Evolutionary conservation across 1,140 invertebrate species (phyloP).

Genomic region (Anastrepha obliqua): DNA sequence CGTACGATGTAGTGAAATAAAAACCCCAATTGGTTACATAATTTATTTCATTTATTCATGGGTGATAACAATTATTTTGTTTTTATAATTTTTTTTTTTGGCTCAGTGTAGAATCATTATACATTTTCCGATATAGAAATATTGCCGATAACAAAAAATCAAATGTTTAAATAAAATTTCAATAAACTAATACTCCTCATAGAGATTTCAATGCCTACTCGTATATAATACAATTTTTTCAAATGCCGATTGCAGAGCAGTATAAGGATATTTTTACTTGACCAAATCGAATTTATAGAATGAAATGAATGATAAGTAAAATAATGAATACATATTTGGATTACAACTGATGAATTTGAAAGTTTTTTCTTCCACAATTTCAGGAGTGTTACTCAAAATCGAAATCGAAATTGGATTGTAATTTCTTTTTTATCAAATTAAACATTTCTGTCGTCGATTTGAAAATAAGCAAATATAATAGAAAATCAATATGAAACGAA

Average conservation of each 20-base stretch:
- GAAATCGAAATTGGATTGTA: conserved; percentile 39
- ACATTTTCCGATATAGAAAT: conserved; percentile 47
- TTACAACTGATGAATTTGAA: conserved; percentile 18
- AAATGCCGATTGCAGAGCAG: not conserved
- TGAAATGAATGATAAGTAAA: not conserved
- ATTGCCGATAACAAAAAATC: conserved; percentile 15
- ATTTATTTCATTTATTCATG: conserved; percentile 46
- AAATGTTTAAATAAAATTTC: conserved; percentile 46
- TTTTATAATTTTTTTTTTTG: not conserved
- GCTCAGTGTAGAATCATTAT: conserved; percentile 2
- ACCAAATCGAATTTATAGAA: conserved; percentile 37
- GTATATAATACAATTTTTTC: conserved; percentile 13
- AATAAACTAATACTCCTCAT: conserved; percentile 20
- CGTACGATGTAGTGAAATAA: too few relatives aligned
- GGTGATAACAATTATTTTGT: conserved; percentile 31
- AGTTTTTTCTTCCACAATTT: conserved; percentile 1
- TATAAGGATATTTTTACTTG: conserved; percentile 30
- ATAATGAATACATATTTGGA: conserved; percentile 3
- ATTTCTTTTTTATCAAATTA: not conserved
- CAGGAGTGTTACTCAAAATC: not conserved
- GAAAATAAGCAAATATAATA: conserved; percentile 38
- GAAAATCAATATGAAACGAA: conserved; percentile 22
- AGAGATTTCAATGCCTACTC: not conserved
- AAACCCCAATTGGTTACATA: not conserved
- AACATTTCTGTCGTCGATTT: not conserved